phyloP scores from a whole-genome alignment of 2,113 vertebrate species.

The Amblyornis subalaris region DNA sequence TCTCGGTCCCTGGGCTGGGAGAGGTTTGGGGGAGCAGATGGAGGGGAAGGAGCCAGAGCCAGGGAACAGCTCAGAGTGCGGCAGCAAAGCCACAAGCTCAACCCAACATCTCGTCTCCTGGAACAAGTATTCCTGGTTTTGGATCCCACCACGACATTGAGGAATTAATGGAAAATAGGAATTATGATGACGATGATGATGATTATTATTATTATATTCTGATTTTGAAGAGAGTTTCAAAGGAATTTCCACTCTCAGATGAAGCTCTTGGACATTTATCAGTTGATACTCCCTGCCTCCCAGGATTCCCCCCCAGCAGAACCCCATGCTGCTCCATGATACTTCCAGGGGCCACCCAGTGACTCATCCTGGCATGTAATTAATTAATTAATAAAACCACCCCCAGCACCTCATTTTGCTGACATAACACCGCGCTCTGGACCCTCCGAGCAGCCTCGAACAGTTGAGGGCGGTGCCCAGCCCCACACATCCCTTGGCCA shows the following conservation, averaged over 20 bases:
- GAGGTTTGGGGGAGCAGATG: background rate
- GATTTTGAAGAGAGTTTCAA: background rate
- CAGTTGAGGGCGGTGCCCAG: background rate
- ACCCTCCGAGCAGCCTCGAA: background rate
- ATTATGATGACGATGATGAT: background rate
- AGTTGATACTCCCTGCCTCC: background rate
- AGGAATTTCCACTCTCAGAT: background rate
- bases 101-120: background rate
- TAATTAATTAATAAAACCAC: background rate
- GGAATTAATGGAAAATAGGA: background rate
- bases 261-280: background rate
- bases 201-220: background rate
- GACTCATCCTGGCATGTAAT: background rate
- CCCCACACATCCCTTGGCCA: background rate
- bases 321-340: background rate
- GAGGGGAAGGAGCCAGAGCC: background rate
- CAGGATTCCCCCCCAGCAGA: background rate
- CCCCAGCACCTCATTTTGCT: background rate
- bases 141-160: background rate
- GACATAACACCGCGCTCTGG: background rate
- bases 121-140: background rate
- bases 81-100: background rate
- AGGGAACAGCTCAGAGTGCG: background rate
- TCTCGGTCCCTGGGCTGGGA: background rate
- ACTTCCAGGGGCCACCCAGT: background rate